phyloP scores from a whole-genome alignment of 1,140 invertebrate genomes.

The Bombus difficillimus region DNA sequence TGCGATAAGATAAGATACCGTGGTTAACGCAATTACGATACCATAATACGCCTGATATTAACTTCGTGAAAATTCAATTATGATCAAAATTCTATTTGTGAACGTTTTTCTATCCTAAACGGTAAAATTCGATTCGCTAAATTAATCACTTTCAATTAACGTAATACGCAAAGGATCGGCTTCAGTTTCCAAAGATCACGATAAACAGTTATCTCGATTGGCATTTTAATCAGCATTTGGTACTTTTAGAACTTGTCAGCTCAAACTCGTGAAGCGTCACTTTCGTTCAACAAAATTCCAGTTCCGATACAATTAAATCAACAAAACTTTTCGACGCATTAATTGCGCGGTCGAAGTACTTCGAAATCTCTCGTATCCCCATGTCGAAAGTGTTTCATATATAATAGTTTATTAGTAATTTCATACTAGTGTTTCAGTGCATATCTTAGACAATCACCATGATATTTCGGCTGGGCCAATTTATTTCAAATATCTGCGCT shows the following conservation, averaged over 20 bases:
- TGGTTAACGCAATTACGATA: background rate
- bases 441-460: too few relatives aligned
- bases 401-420: too few relatives aligned
- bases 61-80: background rate
- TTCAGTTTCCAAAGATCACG: background rate
- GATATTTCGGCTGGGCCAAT: too few relatives aligned
- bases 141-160: background rate
- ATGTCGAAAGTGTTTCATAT: too few relatives aligned
- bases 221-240: background rate
- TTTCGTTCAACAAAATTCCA: background rate
- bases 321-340: background rate
- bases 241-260: too few relatives aligned
- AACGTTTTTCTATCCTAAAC: background rate
- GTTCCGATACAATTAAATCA: background rate
- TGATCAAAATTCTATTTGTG: background rate
- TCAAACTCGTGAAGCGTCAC: too few relatives aligned
- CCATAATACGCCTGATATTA: background rate
- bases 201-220: background rate
- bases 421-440: too few relatives aligned
- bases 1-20: background rate
- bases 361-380: too few relatives aligned
- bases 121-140: too few relatives aligned
- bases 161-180: background rate
- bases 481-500: too few relatives aligned
- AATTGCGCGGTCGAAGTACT: too few relatives aligned